Conservation (phyloP, 2,888 invertebrate genomes). For the Drosophila engyochracea region DNA sequence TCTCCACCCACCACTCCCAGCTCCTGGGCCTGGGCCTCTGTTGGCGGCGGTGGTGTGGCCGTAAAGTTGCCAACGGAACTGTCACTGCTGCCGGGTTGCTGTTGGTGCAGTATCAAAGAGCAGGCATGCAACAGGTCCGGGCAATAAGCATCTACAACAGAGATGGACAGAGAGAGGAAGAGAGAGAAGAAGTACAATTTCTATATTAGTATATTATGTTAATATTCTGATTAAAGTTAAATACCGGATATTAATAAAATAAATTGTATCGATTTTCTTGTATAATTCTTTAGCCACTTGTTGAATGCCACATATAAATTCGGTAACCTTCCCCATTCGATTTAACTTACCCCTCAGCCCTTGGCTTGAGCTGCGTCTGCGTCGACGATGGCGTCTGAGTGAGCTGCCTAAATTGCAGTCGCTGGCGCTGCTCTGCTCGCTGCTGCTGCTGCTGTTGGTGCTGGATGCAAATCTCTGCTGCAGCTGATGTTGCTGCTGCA, state of each 20-base stretch:
- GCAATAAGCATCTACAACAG: conserved; percentile 81
- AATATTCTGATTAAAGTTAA: neutral
- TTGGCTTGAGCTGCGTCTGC: conserved; percentile 51
- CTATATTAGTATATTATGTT: neutral
- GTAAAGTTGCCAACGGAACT: conserved; percentile 82
- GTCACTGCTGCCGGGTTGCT: conserved; percentile 75
- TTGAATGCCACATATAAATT: neutral
- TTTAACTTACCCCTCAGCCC: conserved; percentile 68
- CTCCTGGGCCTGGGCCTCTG: neutral
- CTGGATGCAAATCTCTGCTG: conserved; percentile 62
- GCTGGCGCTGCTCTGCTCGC: conserved; percentile 50
- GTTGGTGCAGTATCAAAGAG: conserved; percentile 81
- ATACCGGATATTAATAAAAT: neutral
- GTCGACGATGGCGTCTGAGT: conserved; percentile 61
- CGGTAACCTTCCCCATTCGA: too few species aligned
- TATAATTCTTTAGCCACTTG: neutral
- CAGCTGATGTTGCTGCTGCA: conserved; percentile 63
- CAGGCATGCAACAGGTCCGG: conserved; percentile 84
- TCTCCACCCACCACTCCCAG: neutral
- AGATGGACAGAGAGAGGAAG: neutral
- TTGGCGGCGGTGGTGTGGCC: conserved; percentile 63
- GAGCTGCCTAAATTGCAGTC: conserved; percentile 48
- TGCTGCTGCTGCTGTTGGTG: conserved; percentile 61
- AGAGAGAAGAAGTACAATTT: neutral
- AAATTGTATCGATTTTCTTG: neutral